phyloP scores from a whole-genome alignment of 1,140 invertebrate species.

The Bombus difficillimus region DNA sequence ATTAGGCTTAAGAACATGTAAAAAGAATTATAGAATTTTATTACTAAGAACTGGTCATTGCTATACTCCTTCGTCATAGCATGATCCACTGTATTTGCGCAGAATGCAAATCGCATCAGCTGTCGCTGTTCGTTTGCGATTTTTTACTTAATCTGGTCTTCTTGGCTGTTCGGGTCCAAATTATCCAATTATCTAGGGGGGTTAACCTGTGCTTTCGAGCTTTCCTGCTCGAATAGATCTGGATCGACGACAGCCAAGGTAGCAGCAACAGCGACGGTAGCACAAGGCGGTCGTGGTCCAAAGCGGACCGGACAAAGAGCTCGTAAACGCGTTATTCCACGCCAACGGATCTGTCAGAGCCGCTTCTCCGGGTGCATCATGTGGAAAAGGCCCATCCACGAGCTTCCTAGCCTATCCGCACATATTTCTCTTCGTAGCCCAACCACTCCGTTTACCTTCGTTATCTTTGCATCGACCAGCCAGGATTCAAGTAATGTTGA shows the following conservation, averaged over 20 bases:
- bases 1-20: no score
- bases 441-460: constrained; percentile 30
- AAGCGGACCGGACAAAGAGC: constrained; percentile 81
- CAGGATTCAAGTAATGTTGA: not conserved
- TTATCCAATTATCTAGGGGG: constrained; percentile 70
- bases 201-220: constrained; percentile 50
- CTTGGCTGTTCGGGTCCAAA: constrained; percentile 58
- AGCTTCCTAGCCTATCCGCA: constrained; percentile 24
- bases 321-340: constrained; percentile 83
- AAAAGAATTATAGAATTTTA: no score
- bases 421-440: not conserved
- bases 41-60: no score
- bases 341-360: constrained; percentile 83
- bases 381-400: constrained; percentile 75
- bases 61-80: no score
- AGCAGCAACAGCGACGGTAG: constrained; percentile 39
- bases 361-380: constrained; percentile 76
- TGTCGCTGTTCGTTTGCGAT: constrained; percentile 5
- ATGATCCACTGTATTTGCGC: no score
- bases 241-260: constrained; percentile 48
- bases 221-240: constrained; percentile 51
- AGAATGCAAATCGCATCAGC: constrained; percentile 3
- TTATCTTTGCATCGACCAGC: constrained; percentile 36
- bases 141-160: constrained; percentile 36
- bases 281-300: constrained; percentile 76